Evolutionary conservation across 2,797 vertebrate genomes (phyloP).

Genomic region (Poliocrania exsul): DNA sequence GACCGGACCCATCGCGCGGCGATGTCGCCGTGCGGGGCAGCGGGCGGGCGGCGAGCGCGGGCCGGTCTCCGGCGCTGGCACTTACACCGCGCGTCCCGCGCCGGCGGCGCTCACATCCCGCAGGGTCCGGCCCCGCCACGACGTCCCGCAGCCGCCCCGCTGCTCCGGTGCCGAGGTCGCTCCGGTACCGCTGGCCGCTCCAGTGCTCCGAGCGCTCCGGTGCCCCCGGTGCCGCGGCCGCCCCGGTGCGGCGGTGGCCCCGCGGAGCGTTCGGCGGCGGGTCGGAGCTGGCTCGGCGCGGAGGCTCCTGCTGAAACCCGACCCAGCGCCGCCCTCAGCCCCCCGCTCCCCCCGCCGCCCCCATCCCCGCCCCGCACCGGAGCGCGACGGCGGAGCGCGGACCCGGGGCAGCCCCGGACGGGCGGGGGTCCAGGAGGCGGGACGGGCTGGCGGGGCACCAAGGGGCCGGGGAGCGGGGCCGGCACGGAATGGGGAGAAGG

Average conservation of each 20-base stretch:
- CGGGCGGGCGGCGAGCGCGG: not conserved
- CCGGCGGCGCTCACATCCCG: conserved; percentile 1
- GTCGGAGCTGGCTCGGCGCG: not conserved
- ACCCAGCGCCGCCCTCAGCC: conserved; percentile 50
- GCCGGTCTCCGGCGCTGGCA: not conserved
- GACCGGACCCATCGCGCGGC: not conserved
- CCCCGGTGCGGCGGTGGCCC: not conserved
- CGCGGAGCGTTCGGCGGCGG: conserved; percentile 40
- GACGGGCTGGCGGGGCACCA: not conserved
- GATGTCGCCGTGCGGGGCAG: not conserved
- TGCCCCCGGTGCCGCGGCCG: not conserved
- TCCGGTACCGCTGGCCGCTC: not conserved
- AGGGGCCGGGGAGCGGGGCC: not conserved
- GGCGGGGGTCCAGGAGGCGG: not conserved
- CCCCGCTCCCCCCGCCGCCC: conserved; percentile 47
- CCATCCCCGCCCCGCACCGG: conserved; percentile 18
- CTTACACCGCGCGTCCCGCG: conserved; percentile 3
- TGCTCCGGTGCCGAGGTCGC: conserved; percentile 19
- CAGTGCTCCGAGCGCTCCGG: not conserved
- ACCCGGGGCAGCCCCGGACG: not conserved
- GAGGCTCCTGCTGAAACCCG: conserved; percentile 27
- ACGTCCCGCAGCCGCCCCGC: not conserved
- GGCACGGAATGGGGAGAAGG: not conserved
- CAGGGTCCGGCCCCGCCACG: not conserved
- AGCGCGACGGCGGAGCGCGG: conserved; percentile 14